Base-by-base conservation (phyloP, 2,113 vertebrate genomes). In the Chaenogobius annularis region DNA sequence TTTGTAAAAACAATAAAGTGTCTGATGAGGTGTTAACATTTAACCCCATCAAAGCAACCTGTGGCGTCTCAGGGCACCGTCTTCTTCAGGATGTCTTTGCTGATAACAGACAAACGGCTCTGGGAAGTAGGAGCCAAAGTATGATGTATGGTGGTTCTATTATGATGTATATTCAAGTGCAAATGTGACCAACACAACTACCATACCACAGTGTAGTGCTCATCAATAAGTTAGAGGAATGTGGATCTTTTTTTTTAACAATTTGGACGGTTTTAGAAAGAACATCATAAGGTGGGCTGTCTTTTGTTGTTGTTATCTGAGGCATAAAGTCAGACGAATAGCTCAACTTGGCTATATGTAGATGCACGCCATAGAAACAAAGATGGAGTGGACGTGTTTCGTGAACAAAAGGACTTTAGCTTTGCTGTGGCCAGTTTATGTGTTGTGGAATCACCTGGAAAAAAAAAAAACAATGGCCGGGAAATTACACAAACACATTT, bases 11-110 rank as follows among this genome's bases (percentile, higher is more conserved):
- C 40, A 66, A 66, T 66, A 46, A 66, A 15, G 64, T 22, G 13
- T 71, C 12, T 69, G 64, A 59, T 37, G 14, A 83, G 81, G 77
- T 52, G 13, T 81, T 81, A 84, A 83, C 85, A 83, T 85, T 82
- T 74, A 79, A 85, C 85, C 86, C 72, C 61, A 13, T 43, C 68
- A 17, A 26, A 10, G 26, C 10, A 72, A 67, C 59, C 69, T 20
- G 50, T 54, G 50, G 50, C 19, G 17, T 54, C 50, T n/a, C 10
- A 2, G 58, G 13, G 26, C 26, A 61, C 69, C 3, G 44, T 72
- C 14, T 44, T 35, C 79, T 67, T 20, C 56, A 48, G 58, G 2
- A 64, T 62, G 22, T 56, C 54, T 55, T n/a, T 66, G 58, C 72
- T 76, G 67, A 66, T 85, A 61, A 61, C 7, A 35, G 23, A n/a